Conservation (phyloP, 2,797 vertebrate species). For the Euthynnus affinis region DNA sequence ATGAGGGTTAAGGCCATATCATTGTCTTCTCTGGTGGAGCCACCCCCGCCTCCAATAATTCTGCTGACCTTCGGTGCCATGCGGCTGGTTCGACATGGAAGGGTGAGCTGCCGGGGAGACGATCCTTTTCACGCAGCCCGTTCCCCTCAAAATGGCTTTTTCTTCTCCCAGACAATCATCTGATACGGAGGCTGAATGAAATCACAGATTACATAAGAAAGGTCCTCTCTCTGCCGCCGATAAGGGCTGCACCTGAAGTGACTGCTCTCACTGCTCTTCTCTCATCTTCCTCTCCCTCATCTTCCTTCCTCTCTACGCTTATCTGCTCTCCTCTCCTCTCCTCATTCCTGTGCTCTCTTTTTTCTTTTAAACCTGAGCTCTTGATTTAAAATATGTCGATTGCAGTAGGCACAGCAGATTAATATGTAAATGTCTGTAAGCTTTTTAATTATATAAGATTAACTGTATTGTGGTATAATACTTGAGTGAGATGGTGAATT, state of each 20-base stretch:
- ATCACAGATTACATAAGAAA: constrained; percentile 91
- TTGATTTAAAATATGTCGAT: constrained; percentile 84
- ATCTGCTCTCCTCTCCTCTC: constrained; percentile 71
- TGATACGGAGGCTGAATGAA: constrained; percentile 85
- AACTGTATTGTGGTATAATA: constrained; percentile 74
- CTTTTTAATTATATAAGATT: constrained; percentile 86
- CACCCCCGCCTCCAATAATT: constrained; percentile 91
- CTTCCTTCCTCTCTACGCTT: constrained; percentile 68
- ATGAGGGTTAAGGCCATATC: constrained; percentile 91
- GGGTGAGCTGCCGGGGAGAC: constrained; percentile 87
- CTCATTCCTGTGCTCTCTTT: constrained; percentile 48
- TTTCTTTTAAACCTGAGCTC: constrained; percentile 73
- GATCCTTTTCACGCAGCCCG: constrained; percentile 85
- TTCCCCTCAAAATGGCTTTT: constrained; percentile 90
- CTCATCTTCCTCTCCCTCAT: constrained; percentile 73
- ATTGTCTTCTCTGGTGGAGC: constrained; percentile 88
- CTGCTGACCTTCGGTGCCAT: constrained; percentile 88
- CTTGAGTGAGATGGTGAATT: constrained; percentile 64
- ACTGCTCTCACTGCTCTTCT: constrained; percentile 72
- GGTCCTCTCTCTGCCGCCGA: constrained; percentile 81
- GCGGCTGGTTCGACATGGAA: constrained; percentile 87
- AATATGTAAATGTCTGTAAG: constrained; percentile 86
- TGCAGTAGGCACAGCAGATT: constrained; percentile 78
- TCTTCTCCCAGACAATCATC: constrained; percentile 92
- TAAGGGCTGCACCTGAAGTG: constrained; percentile 87